Percentiles rank a stretch among this genome's conserved stretches.
These are phyloP conservation scores for Uropetala carovei DNA, from an alignment of 2,888 invertebrate genomes.

Conservation along the genomic window DNA sequence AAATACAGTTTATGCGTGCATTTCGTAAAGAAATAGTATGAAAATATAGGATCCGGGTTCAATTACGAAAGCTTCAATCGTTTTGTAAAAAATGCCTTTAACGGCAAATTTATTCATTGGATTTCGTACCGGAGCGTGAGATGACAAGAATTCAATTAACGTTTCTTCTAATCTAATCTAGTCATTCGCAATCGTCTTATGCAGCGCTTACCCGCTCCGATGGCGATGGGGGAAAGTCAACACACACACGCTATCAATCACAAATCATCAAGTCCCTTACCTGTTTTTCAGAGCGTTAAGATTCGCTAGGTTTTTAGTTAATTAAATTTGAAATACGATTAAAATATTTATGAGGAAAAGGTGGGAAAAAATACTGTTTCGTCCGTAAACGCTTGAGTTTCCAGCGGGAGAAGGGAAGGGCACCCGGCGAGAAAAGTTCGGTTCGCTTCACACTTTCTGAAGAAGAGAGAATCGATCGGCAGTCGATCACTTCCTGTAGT, in stretches of 20 bases:
- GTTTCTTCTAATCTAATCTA: neutral
- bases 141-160: neutral
- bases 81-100: neutral
- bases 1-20: neutral
- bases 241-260: neutral
- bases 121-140: neutral
- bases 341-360: neutral
- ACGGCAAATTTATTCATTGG: neutral
- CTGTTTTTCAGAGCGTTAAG: neutral
- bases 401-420: too few relatives aligned
- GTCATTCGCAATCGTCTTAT: neutral
- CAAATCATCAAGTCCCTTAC: conserved; percentile 8
- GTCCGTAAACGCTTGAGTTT: too few relatives aligned
- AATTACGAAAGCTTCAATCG: neutral
- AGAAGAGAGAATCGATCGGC: too few relatives aligned
- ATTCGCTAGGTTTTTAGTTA: neutral
- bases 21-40: neutral
- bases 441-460: too few relatives aligned
- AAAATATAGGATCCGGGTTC: neutral
- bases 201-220: neutral
- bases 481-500: too few relatives aligned
- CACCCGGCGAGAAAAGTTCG: too few relatives aligned
- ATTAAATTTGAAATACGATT: neutral
- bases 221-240: neutral
- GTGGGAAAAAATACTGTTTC: neutral